A percentile compares a stretch with the other conserved stretches of the same genome.
phyloP scores from a whole-genome alignment of 2,888 invertebrate genomes.

The Adelphocoris suturalis region DNA sequence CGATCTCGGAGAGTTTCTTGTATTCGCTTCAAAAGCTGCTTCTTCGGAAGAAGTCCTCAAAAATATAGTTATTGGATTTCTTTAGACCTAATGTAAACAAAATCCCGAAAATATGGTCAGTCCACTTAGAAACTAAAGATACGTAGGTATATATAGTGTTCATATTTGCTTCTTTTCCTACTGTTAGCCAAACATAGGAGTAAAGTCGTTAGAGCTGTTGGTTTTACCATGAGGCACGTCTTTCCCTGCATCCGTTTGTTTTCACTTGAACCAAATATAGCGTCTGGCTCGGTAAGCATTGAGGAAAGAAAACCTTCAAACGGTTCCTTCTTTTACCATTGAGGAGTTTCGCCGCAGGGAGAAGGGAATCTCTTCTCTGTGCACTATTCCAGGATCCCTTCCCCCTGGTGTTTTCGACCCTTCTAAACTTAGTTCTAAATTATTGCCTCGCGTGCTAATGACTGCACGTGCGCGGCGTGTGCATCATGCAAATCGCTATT shows the following conservation, averaged over 20 bases:
- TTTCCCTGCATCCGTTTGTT: conserved; percentile 47
- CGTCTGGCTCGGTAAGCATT: not conserved
- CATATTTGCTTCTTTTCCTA: too few relatives aligned
- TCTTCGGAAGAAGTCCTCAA: too few relatives aligned
- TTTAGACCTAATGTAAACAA: too few relatives aligned
- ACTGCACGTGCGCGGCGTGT: conserved; percentile 42
- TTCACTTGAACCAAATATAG: conserved; percentile 58
- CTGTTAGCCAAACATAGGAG: too few relatives aligned
- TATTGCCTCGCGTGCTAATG: conserved; percentile 59
- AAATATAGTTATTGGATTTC: too few relatives aligned
- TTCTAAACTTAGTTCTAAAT: conserved; percentile 37
- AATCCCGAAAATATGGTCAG: too few relatives aligned
- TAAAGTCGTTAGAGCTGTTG: not conserved
- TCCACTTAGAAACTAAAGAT: too few relatives aligned
- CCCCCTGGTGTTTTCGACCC: not conserved
- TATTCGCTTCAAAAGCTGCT: too few relatives aligned
- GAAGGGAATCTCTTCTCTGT: conserved; percentile 38
- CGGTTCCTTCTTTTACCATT: not conserved
- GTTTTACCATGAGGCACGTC: conserved; percentile 6
- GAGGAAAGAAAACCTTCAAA: conserved; percentile 8
- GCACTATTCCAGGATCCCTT: conserved; percentile 47
- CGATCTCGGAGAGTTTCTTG: too few relatives aligned
- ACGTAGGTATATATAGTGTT: too few relatives aligned
- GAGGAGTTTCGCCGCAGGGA: not conserved
- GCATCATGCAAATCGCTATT: conserved; percentile 61